Evolutionary conservation across 1,140 invertebrate genomes (phyloP), one percentile per base, ranked within the genome.

Genomic region (Drosophila takahashii): DNA sequence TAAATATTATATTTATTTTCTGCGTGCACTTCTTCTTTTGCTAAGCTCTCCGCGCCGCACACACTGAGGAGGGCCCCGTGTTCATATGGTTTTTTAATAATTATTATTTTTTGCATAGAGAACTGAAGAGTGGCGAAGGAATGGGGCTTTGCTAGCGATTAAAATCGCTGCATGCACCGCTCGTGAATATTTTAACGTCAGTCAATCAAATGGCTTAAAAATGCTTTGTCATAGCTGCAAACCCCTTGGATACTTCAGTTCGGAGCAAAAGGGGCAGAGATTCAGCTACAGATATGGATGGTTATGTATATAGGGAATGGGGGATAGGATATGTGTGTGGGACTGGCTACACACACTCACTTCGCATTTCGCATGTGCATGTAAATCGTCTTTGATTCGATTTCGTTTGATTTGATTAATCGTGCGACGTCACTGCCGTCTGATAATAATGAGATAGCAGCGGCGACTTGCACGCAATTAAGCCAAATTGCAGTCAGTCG

Each of bases 371-470:
- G 79, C 65, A 51, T 79, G 83, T 75, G 84, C 79, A 79, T 83
- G 61, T 81, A 81, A 85, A 85, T 87, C 81, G 83, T 85, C 81
- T 85, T 87, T 85, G 81, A 85, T 85, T 85, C 80, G 81, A 85
- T 87, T 84, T 87, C 84, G 84, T 87, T 87, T 87, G 83, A 87
- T 87, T 87, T 87, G 83, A 87, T 87, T 87, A 87, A 87, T 89
- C 83, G 83, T 81, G 77, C 83, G 73, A 79, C 74, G 60, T 58
- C 72, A 66, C 52, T 76, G 52, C 61, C 53, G 72, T 37, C 69
- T 87, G 83, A 87, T 85, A 85, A 87, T 85, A 85, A 85, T 85
- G 83, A 87, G 83, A 81, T 87, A 78, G 48, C 42, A 54, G 66
- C 45, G 54, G 56, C 75, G 64, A 74, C 58, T 76, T 89, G 70